Evolutionary conservation across 2,888 invertebrate genomes (phyloP), one percentile per base, ranked within the genome.

Genomic region (Anodontia alba): DNA sequence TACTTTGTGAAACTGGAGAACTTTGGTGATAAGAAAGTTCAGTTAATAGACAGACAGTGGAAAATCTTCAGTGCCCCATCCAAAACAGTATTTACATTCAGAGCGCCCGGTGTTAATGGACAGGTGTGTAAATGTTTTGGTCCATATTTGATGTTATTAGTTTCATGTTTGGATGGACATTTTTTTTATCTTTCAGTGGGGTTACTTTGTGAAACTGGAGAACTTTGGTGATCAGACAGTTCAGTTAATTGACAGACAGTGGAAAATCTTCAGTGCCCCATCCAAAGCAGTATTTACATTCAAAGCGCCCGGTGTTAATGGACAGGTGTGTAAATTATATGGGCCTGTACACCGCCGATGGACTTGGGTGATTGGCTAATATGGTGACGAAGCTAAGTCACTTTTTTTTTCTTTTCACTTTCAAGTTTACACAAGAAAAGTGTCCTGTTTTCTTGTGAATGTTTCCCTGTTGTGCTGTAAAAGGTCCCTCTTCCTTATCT

Each of bases 1-100:
- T 99, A 99, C 95, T 99, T 99, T 94, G 99, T 99, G 93, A 96
- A 99, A 29, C 95, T 99, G 88, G 99, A 99, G 95, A 99, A 99
- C 95, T 95, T 99, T 75, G 98, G 98, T 0, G 96, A 97, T 49
- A 95, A 97, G 74, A 97, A 97, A 75, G 94, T 99, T 1, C 99
- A 99, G 94, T 95, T 99, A 69, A 96, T 99, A 80, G 99, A 99
- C 95, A 96, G 99, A n/a, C 98, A 99, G 95, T 99, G 99, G 99
- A 96, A 99, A 89, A 99, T 99, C 94, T 99, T 99, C 95, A 98
- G 98, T 51, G 95, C 29, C 62, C 33, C 62, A n/a, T 33, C 62
- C 31, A 62, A 62, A 10, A 33, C 62, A 33, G 23, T 33, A 33
- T 62, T 62, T 33, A 31, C 31, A 62, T 62, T 62, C 15, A 62